Conservation (phyloP, 2,888 invertebrate genomes). For the Heliconius sara region DNA sequence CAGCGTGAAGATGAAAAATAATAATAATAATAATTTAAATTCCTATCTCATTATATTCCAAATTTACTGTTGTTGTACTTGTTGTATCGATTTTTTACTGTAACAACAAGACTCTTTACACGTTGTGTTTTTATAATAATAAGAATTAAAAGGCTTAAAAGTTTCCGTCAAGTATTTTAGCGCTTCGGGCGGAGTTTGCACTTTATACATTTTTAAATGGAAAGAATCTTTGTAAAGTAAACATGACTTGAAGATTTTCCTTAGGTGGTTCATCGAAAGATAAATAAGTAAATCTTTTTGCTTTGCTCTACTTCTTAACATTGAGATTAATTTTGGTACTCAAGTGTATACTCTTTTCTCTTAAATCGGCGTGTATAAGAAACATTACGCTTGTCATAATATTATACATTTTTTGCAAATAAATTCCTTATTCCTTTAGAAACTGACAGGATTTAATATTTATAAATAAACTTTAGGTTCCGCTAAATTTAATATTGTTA, state of each 20-base stretch:
- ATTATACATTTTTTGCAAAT: no score
- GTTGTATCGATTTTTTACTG: not conserved
- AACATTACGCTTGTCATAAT: constrained; percentile 14
- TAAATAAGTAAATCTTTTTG: constrained; percentile 41
- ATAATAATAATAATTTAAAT: not conserved
- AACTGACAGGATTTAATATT: no score
- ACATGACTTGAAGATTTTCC: constrained; percentile 35
- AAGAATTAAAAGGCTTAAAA: constrained; percentile 18
- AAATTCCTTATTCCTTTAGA: no score
- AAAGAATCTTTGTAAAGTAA: constrained; percentile 33
- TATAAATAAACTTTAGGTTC: not conserved
- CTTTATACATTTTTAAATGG: constrained; percentile 30
- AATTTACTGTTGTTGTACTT: not conserved
- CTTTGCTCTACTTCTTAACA: constrained; percentile 25
- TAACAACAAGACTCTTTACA: not conserved
- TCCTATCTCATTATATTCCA: not conserved
- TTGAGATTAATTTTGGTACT: constrained; percentile 39
- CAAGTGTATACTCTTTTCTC: constrained; percentile 24
- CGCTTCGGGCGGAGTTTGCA: not conserved
- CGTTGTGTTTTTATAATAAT: not conserved
- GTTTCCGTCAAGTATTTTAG: constrained; percentile 18
- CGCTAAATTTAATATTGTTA: not conserved
- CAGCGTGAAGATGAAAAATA: no score
- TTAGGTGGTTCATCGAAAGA: constrained; percentile 30
- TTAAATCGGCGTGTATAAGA: constrained; percentile 18